phyloP scores from a whole-genome alignment of 2,113 vertebrate species.

The Pavo muticus region DNA sequence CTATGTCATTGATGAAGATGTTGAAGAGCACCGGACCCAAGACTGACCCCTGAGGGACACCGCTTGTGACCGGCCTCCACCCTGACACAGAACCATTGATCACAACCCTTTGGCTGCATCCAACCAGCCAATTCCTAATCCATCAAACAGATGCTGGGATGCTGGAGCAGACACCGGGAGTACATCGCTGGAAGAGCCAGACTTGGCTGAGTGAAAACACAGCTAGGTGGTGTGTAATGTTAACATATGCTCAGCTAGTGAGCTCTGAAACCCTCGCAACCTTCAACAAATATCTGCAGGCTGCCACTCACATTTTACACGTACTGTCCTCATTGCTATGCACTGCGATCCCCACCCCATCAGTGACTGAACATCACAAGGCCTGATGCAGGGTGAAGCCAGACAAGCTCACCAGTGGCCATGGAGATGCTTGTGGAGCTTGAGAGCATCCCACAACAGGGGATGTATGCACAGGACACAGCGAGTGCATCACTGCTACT shows the following conservation, averaged over 20 bases:
- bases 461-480: not conserved
- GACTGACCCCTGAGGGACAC: too few relatives aligned
- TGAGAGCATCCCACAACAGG: not conserved
- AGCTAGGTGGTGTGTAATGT: not conserved
- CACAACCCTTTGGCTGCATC: too few relatives aligned
- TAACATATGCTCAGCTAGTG: not conserved
- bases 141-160: not conserved
- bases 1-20: too few relatives aligned
- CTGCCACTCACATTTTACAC: not conserved
- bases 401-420: not conserved
- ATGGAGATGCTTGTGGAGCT: not conserved
- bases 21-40: too few relatives aligned
- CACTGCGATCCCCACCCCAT: not conserved
- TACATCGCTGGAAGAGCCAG: not conserved
- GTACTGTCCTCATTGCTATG: not conserved
- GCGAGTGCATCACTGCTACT: not conserved
- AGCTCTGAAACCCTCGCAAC: not conserved
- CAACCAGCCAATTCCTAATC: too few relatives aligned
- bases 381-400: accelerated
- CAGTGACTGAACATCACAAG: accelerated
- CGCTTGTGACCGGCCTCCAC: too few relatives aligned
- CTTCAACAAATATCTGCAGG: not conserved
- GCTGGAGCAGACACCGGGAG: not conserved
- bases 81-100: too few relatives aligned
- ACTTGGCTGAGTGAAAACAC: accelerated